These are phyloP conservation scores for Ormyrus rosae DNA, from an alignment of 2,888 invertebrate genomes.

Conservation along the genomic window DNA sequence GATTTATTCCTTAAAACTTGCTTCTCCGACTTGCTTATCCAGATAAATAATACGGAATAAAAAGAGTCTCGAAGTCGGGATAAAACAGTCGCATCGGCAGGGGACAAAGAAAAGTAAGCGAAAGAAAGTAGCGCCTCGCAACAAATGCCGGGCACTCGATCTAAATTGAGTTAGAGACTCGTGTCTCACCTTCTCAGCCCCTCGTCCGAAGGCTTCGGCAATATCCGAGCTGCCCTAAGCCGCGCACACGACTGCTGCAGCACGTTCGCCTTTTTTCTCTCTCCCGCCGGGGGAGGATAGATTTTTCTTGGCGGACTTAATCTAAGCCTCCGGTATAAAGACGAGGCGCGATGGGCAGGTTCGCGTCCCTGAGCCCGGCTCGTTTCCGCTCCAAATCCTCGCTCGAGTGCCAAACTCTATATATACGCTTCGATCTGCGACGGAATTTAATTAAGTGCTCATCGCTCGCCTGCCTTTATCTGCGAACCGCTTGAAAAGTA, in stretches of 20 bases:
- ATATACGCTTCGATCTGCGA: constrained; percentile 30
- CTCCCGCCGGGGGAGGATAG: constrained; percentile 63
- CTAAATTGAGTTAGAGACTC: constrained; percentile 76
- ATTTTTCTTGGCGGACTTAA: constrained; percentile 75
- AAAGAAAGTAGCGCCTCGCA: constrained; percentile 64
- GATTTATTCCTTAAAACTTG: background rate
- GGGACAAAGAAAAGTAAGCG: constrained; percentile 56
- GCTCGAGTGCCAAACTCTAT: background rate
- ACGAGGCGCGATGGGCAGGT: constrained; percentile 24
- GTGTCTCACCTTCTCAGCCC: constrained; percentile 35
- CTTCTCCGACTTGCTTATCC: constrained; percentile 69
- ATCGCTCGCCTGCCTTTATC: background rate
- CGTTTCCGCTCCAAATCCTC: constrained; percentile 22
- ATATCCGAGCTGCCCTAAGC: constrained; percentile 61
- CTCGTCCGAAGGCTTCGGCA: constrained; percentile 56
- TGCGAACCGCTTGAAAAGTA: no score
- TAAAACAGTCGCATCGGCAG: constrained; percentile 58
- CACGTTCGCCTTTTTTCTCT: constrained; percentile 25
- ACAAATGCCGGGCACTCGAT: constrained; percentile 76
- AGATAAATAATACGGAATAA: constrained; percentile 75
- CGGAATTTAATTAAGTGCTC: constrained; percentile 46
- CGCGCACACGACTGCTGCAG: constrained; percentile 39
- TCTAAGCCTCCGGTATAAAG: constrained; percentile 68
- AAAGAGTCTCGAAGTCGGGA: constrained; percentile 61
- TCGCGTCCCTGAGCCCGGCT: constrained; percentile 15